A percentile compares a stretch with the other conserved stretches of the same genome.
These are phyloP conservation scores for Poecilia picta DNA, from an alignment of 2,797 vertebrate species.

Conservation along the genomic window DNA sequence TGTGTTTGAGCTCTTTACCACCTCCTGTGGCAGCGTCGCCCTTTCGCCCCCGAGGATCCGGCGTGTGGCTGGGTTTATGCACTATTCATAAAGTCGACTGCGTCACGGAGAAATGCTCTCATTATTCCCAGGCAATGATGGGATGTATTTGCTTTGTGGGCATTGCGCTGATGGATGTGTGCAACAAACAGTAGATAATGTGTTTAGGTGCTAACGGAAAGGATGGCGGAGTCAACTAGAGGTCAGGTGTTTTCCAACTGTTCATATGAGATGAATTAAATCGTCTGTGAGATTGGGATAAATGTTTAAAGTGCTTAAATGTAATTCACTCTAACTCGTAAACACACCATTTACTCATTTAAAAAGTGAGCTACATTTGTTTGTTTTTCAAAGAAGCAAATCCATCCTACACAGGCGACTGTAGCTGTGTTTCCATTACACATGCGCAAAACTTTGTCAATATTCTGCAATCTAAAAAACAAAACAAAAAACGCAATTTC, in stretches of 20 bases:
- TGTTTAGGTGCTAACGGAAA: slow-evolving; percentile 12
- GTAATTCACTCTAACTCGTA: background rate
- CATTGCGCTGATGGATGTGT: slow-evolving; percentile 20
- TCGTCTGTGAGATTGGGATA: background rate
- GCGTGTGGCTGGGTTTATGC: slow-evolving; percentile 69
- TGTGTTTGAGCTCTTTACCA: slow-evolving; percentile 62
- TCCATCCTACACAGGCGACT: background rate
- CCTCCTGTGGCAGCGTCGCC: slow-evolving; percentile 43
- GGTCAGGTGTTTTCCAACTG: slow-evolving; percentile 15
- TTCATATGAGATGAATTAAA: slow-evolving; percentile 12
- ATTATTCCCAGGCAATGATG: slow-evolving; percentile 72
- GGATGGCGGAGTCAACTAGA: slow-evolving; percentile 14
- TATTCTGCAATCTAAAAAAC: too few relatives aligned
- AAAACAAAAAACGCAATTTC: too few relatives aligned
- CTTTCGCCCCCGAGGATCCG: slow-evolving; percentile 45
- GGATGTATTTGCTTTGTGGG: slow-evolving; percentile 70
- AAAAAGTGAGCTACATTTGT: background rate
- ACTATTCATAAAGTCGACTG: slow-evolving; percentile 77
- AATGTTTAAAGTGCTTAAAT: background rate
- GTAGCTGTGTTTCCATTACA: too few relatives aligned
- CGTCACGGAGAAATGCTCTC: slow-evolving; percentile 69
- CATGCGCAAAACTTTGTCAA: too few relatives aligned
- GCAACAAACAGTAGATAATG: slow-evolving; percentile 22
- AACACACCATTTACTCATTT: background rate
- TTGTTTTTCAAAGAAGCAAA: background rate